A percentile compares a stretch with the other conserved stretches of the same genome.
Evolutionary conservation across 2,797 vertebrate genomes (phyloP).

Genomic region (Lepus oiostolus): DNA sequence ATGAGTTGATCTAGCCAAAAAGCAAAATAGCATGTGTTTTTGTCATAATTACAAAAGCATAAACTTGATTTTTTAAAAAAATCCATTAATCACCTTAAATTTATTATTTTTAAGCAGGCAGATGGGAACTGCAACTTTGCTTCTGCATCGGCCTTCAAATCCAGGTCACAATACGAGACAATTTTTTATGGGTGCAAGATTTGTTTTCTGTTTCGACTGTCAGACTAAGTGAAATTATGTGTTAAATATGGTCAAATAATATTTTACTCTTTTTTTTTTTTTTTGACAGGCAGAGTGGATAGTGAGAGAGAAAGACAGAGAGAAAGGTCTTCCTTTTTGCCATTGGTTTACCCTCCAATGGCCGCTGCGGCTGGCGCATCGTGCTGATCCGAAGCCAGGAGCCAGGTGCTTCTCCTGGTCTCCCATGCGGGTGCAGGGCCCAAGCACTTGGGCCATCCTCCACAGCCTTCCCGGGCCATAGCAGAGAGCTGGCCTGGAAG

Average conservation of each 20-base stretch:
- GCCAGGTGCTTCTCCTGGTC: too few relatives aligned
- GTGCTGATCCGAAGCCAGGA: too few relatives aligned
- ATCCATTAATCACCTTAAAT: neutral
- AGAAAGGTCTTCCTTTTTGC: too few relatives aligned
- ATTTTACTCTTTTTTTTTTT: neutral
- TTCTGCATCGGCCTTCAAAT: neutral
- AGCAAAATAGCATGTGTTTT: slow-evolving; percentile 14
- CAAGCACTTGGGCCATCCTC: too few relatives aligned
- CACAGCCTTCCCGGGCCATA: too few relatives aligned
- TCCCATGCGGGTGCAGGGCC: too few relatives aligned
- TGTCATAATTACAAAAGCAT: neutral
- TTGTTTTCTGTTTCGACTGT: neutral
- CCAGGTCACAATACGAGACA: neutral
- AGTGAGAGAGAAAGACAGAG: too few relatives aligned
- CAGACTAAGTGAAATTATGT: neutral
- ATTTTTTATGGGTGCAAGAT: neutral
- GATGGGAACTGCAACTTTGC: neutral
- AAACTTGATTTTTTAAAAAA: neutral
- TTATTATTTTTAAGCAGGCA: neutral
- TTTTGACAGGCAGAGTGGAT: too few relatives aligned
- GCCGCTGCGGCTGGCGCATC: too few relatives aligned
- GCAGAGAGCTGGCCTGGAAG: too few relatives aligned
- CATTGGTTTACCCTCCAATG: too few relatives aligned
- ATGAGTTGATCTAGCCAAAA: slow-evolving; percentile 43
- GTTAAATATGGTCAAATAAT: neutral